Evolutionary conservation across 2,888 invertebrate species (phyloP).

Genomic region (Meganola albula): DNA sequence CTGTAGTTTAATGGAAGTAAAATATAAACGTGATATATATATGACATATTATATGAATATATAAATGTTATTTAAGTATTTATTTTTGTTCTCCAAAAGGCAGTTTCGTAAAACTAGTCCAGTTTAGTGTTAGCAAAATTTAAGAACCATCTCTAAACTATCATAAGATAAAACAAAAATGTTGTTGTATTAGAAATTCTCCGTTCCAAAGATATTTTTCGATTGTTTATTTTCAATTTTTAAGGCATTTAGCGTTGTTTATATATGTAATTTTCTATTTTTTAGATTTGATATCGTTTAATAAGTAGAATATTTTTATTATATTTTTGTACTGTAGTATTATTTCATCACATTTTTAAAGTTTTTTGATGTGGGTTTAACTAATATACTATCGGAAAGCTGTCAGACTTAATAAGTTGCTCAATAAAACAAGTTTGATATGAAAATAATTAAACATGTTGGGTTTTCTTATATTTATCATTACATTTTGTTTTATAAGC

Average conservation of each 20-base stretch:
- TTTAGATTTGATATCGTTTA: neutral
- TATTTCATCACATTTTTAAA: no score
- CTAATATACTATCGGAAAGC: no score
- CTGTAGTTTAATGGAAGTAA: conserved; percentile 13
- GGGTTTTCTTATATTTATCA: neutral
- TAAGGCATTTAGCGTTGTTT: neutral
- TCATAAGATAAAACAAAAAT: neutral
- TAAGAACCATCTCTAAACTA: conserved; percentile 9
- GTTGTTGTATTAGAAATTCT: neutral
- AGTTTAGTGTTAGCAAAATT: conserved; percentile 10
- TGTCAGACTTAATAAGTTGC: neutral
- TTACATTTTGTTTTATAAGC: neutral
- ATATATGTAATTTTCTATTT: neutral
- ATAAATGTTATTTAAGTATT: conserved; percentile 6
- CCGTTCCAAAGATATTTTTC: neutral
- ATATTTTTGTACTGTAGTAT: neutral
- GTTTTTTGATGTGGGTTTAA: no score
- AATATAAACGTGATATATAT: conserved; percentile 12
- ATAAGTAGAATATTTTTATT: neutral
- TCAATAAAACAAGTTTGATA: neutral
- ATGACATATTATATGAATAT: conserved; percentile 18
- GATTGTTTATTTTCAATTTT: neutral
- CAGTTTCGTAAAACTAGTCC: conserved; percentile 14
- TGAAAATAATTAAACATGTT: neutral
- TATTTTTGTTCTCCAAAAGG: neutral